These are phyloP conservation scores for Apteryx owenii DNA, from an alignment of 2,113 vertebrate genomes.

Conservation along the genomic window DNA sequence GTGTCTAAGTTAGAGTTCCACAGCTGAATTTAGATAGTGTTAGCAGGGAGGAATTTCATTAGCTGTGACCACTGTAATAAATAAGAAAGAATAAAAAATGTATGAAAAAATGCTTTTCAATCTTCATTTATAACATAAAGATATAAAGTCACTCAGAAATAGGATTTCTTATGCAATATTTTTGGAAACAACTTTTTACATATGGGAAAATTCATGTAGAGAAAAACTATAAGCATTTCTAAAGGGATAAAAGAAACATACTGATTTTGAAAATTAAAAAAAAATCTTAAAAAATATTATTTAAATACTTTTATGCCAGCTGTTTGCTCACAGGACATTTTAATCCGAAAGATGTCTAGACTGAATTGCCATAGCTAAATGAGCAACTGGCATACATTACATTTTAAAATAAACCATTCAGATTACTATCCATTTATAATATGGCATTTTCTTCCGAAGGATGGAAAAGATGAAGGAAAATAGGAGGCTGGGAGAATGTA, in stretches of 20 bases:
- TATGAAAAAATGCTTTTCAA: too few species aligned
- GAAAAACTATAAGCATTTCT: neutral
- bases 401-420: neutral
- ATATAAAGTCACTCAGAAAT: too few species aligned
- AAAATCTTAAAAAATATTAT: neutral
- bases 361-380: neutral
- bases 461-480: neutral
- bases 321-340: too few species aligned
- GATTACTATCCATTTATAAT: neutral
- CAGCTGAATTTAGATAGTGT: neutral
- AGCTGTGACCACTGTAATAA: neutral
- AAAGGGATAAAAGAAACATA: too few species aligned
- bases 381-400: neutral
- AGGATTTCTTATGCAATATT: neutral
- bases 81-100: neutral
- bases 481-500: neutral
- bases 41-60: neutral
- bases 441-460: neutral
- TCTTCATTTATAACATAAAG: neutral
- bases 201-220: neutral
- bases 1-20: neutral
- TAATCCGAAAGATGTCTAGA: neutral
- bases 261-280: neutral
- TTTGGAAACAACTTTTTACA: neutral
- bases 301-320: neutral